Base-by-base conservation (phyloP, 2,888 invertebrate genomes). In the Beris chalybata region DNA sequence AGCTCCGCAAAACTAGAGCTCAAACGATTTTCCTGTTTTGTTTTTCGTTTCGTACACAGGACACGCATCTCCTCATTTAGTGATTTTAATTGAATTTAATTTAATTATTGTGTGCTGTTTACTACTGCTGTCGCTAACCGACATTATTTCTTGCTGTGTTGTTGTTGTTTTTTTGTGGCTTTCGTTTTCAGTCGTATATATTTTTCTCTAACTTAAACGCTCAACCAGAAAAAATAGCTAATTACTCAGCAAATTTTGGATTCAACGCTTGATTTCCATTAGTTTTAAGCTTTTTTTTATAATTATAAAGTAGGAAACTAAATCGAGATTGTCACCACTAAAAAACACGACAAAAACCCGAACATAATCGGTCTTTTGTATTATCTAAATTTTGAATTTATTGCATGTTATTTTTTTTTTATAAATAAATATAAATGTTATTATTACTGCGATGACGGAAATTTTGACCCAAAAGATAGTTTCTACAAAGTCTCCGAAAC, bases 1-100 rank as follows among this genome's bases (percentile, higher is more conserved):
- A 22, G 83, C 81, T 1, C 79, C 82, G 22, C 80, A 68, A 13
- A 68, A 68, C 59, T 70, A 68, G 58, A 67, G 63, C 59, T 57
- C 53, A 13, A 55, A 13, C 13, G 31, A 9, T n/a, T 30, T 56
- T 15, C n/a, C 12, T 52, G 5, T 52, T 58, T 45, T 58, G 11
- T 43, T 59, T 59, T 38, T 38, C 9, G 38, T 38, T 38, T 22
- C 22, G 22, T 22, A 22, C 22, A 22, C 22, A 22, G 22, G 22
- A 22, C 2, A 22, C 22, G 22, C 22, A 22, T 22, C 22, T 22
- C 22, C 22, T 22, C 22, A 22, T 22, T 22, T 22, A 22, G 22
- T 38, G 38, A 38, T 38, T 38, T 38, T 38, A 3, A 38, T 38
- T 38, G 22, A 38, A 38, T 38, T 7, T 38, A 7, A 38, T 9